Percentiles rank a stretch among this genome's conserved stretches.
Conservation (phyloP, 2,888 invertebrate genomes). For the Agonopterix alstromeriana region DNA sequence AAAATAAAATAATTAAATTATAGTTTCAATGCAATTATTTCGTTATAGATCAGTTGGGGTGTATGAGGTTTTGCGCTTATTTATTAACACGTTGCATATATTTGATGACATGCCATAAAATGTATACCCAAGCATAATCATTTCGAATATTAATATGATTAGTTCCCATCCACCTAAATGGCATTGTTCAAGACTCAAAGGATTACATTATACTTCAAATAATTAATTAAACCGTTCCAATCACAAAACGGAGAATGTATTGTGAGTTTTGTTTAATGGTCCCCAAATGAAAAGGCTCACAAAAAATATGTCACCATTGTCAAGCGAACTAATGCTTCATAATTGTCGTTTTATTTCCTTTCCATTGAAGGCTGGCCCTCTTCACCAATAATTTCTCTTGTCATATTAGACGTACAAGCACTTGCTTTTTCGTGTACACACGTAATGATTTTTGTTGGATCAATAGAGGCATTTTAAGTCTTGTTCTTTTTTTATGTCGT, state of each 20-base stretch:
- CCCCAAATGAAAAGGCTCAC: constrained; percentile 35
- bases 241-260: constrained; percentile 22
- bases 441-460: constrained; percentile 16
- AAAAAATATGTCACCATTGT: constrained; percentile 65
- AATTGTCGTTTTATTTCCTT: constrained; percentile 68
- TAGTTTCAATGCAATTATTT: too few relatives aligned
- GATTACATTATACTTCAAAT: constrained; percentile 8
- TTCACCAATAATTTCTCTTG: constrained; percentile 57
- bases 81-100: too few relatives aligned
- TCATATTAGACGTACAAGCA: constrained; percentile 45
- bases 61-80: too few relatives aligned
- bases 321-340: constrained; percentile 52
- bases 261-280: constrained; percentile 36
- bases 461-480: too few relatives aligned
- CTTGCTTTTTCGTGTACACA: constrained; percentile 28
- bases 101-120: too few relatives aligned
- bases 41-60: too few relatives aligned
- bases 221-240: constrained; percentile 46
- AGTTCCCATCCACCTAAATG: background rate
- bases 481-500: too few relatives aligned
- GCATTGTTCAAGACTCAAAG: constrained; percentile 4
- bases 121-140: too few relatives aligned
- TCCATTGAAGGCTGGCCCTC: constrained; percentile 47
- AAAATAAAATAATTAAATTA: too few relatives aligned
- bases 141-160: background rate